Evolutionary conservation across 2,888 invertebrate species (phyloP).

Genomic region (Notodonta dromedarius): DNA sequence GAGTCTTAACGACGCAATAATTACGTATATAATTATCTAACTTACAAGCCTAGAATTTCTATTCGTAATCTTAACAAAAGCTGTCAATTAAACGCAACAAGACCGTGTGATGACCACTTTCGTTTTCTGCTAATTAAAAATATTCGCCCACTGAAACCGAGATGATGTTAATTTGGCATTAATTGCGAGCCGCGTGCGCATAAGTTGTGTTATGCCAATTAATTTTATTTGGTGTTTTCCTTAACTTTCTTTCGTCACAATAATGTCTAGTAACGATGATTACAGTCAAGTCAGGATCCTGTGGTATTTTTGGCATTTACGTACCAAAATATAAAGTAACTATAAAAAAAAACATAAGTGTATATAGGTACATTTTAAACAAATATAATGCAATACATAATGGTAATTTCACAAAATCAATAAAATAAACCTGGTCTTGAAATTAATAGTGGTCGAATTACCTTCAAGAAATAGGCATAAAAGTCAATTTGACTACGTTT

Average conservation of each 20-base stretch:
- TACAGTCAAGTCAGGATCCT: too few species aligned
- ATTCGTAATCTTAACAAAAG: conserved; percentile 9
- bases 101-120: conserved; percentile 32
- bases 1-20: not conserved
- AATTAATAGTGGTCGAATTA: too few species aligned
- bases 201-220: not conserved
- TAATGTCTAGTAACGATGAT: not conserved
- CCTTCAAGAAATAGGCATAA: too few species aligned
- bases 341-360: too few species aligned
- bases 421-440: too few species aligned
- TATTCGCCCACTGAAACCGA: conserved; percentile 27
- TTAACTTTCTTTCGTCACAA: not conserved
- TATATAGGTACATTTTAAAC: too few species aligned
- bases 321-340: too few species aligned
- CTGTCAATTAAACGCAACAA: conserved; percentile 24
- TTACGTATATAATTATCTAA: not conserved
- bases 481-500: too few species aligned
- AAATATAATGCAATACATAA: too few species aligned
- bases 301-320: too few species aligned
- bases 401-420: too few species aligned
- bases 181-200: conserved; percentile 22
- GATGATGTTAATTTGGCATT: conserved; percentile 35
- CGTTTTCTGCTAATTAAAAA: conserved; percentile 51
- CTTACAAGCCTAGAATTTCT: conserved; percentile 2
- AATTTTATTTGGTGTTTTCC: conserved; percentile 1